Evolutionary conservation across 2,888 invertebrate species (phyloP), one percentile per base, ranked within the genome.

Genomic region (Prosapia bicincta): DNA sequence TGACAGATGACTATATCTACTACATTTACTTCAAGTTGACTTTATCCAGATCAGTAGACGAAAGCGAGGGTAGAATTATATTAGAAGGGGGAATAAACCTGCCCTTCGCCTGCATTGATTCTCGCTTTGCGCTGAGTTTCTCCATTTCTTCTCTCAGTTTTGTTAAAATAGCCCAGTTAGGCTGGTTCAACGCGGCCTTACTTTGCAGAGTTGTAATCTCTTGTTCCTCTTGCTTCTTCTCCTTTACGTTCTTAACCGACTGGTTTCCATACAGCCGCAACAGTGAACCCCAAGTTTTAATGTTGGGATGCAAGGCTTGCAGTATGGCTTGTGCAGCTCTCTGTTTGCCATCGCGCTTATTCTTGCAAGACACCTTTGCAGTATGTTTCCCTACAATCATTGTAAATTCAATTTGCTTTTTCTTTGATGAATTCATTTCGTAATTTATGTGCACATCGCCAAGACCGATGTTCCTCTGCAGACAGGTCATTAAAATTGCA

Each of bases 291-390:
- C 98, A 98, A 1, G 93, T 96, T 26, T 90, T 91, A 72, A 99
- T 94, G 84, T 98, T 96, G 0, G 99, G 98, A 87, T 99, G 99
- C 28, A 99, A 87, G 72, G 92, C 90, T 91, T 95, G 94, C 68
- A 99, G 86, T 81, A 99, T 96, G 9, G 94, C 92, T 85, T 99
- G 99, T 3, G 98, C 95, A 23, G 99, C 99, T 80, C 94, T 87
- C 84, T 99, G 99, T 84, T 98, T 98, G 6, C 98, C 99, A 79
- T 96, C 96, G 82, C 96, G 91, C 85, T 99, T 99, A 86, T 98
- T 99, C 84, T 95, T 94, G 85, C 98, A 97, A n/a, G 92, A 88
- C 25, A 98, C 96, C 25, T 93, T 93, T 0, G 95, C 97, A 13
- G 90, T 90, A 84, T 98, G 96, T 84, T 96, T 95, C 71, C 97